Base-by-base conservation (phyloP, 2,797 vertebrate species). In the Phrynocephalus forsythii region DNA sequence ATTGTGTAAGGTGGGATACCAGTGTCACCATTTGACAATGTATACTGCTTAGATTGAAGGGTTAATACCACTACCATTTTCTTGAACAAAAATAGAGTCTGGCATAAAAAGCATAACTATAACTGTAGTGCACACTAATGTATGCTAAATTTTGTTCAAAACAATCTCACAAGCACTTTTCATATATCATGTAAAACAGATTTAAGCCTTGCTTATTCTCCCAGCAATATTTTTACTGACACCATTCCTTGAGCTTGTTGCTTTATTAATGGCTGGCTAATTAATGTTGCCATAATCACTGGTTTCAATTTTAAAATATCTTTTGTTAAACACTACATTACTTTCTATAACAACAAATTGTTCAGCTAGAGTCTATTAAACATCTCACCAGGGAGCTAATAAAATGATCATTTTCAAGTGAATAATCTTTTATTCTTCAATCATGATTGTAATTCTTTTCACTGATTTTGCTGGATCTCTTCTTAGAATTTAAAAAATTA, bases 191-290 rank as follows among this genome's bases (percentile, higher is more conserved):
- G 15, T 50, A 82, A 30, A 66, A n/a, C 72, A 63, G 13, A 83
- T 78, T 30, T 78, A 83, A 83, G 71, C 60, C 30, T 56, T 24
- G 38, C 0, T 0, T 24, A 3, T 77, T 89, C 50, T 82, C 88
- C 3, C 11, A 87, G 67, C 82, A 86, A 73, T 90, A 90, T 30
- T 33, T 56, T 83, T 50, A 81, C 0, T 30, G 48, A 89, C 44
- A 84, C 79, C 44, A 84, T 85, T 86, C 30, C 67, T 33, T 52
- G 73, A 80, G 72, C 85, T 87, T 91, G 85, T 83, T 93, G 86
- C 91, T 91, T 84, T 75, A 30, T 83, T 91, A 92, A 91, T 75
- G 87, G 79, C 67, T 90, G 86, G 86, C 91, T 92, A 93, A 93
- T 93, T 85, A 91, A 68, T 83, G 86, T 73, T 79, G 38, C 69